Conservation (phyloP, 2,888 invertebrate genomes). For the Erpobdella octoculata region DNA sequence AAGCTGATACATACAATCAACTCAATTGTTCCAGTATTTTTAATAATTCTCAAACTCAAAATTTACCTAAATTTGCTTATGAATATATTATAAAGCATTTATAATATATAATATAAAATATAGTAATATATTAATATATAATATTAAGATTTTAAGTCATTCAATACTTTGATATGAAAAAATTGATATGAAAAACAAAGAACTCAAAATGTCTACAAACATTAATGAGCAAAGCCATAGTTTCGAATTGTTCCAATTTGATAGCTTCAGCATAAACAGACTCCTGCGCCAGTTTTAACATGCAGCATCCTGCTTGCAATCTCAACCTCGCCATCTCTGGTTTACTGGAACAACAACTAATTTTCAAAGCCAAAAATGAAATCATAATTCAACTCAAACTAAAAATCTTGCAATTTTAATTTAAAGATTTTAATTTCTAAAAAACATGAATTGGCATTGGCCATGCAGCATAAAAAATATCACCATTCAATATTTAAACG, state of each 20-base stretch:
- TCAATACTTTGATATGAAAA: background rate
- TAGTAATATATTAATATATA: too few relatives aligned
- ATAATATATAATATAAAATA: too few relatives aligned
- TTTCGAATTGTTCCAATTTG: slow-evolving; percentile 87
- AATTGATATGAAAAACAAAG: background rate
- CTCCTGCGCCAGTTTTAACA: slow-evolving; percentile 93
- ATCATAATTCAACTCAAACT: background rate
- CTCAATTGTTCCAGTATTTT: too few relatives aligned
- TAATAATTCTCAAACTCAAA: too few relatives aligned
- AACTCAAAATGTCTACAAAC: too few relatives aligned
- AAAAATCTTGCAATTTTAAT: too few relatives aligned
- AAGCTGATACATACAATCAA: background rate
- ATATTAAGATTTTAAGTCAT: background rate
- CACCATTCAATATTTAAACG: too few relatives aligned
- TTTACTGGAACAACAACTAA: slow-evolving; percentile 42
- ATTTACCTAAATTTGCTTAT: too few relatives aligned
- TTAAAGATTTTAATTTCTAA: background rate
- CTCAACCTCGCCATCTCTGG: slow-evolving; percentile 78
- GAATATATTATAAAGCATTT: too few relatives aligned
- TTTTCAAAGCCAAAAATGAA: background rate
- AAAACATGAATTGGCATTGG: background rate
- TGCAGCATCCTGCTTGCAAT: slow-evolving; percentile 82
- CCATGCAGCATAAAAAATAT: too few relatives aligned
- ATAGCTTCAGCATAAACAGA: slow-evolving; percentile 90
- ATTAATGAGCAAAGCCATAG: slow-evolving; percentile 80